Conservation (phyloP, 2,797 vertebrate genomes). For the Sebastiscus tertius region DNA sequence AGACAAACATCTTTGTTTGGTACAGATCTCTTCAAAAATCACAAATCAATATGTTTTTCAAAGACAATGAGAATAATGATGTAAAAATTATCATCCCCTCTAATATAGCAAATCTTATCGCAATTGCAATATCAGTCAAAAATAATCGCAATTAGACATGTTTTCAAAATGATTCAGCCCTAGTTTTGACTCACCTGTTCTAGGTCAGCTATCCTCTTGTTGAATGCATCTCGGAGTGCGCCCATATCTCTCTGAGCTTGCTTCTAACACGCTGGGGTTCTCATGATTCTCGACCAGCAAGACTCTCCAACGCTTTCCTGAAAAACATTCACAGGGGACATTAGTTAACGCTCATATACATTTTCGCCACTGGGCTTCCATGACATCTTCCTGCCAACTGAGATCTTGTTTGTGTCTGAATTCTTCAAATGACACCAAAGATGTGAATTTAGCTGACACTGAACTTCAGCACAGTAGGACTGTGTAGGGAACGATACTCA, state of each 20-base stretch:
- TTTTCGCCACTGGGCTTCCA: background rate
- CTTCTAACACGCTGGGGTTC: slow-evolving; percentile 84
- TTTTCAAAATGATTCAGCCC: no score
- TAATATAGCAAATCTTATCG: no score
- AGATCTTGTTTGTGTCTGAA: background rate
- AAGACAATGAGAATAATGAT: no score
- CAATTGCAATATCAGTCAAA: no score
- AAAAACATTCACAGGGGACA: slow-evolving; percentile 10
- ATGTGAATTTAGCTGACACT: background rate
- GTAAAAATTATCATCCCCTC: no score
- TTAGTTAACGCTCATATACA: background rate
- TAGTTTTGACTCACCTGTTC: slow-evolving; percentile 81
- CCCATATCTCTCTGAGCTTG: slow-evolving; percentile 87
- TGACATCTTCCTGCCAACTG: background rate
- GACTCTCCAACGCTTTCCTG: slow-evolving; percentile 94
- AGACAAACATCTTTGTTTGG: no score
- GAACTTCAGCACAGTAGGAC: background rate
- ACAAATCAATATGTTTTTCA: no score
- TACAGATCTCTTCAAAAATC: no score
- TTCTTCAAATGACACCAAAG: background rate
- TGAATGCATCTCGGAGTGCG: slow-evolving; percentile 82
- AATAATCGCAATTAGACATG: no score
- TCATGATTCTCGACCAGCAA: slow-evolving; percentile 88
- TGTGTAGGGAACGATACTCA: slow-evolving; percentile 76
- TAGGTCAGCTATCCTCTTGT: slow-evolving; percentile 82